Evolutionary conservation across 2,888 invertebrate species (phyloP).

Genomic region (Cosmia pyralina): DNA sequence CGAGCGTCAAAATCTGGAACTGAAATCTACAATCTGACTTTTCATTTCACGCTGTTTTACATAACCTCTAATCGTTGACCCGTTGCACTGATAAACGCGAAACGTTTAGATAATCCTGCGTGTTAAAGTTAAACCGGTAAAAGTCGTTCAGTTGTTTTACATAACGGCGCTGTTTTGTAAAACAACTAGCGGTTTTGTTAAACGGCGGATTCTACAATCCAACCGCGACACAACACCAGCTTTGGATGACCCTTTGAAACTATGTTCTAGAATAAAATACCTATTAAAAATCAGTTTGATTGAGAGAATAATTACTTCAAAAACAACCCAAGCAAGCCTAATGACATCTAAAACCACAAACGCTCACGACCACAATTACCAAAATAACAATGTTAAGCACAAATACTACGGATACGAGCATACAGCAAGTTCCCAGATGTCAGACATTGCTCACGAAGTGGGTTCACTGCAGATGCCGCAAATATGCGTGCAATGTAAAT

Average conservation of each 20-base stretch:
- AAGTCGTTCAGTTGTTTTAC: too few species aligned
- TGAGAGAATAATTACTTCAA: neutral
- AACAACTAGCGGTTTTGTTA: too few species aligned
- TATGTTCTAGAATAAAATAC: neutral
- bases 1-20: too few species aligned
- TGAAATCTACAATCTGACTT: too few species aligned
- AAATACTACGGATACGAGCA: constrained; percentile 36
- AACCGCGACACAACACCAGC: neutral
- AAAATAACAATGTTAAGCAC: constrained; percentile 59
- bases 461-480: constrained; percentile 78
- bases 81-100: too few species aligned
- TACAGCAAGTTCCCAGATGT: constrained; percentile 65
- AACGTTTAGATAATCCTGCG: too few species aligned
- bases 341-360: constrained; percentile 26
- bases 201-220: too few species aligned
- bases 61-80: too few species aligned
- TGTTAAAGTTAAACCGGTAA: too few species aligned
- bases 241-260: neutral
- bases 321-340: constrained; percentile 1
- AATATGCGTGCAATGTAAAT: constrained; percentile 86
- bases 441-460: constrained; percentile 71
- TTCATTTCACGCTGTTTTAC: too few species aligned
- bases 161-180: too few species aligned
- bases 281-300: neutral
- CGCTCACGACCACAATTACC: constrained; percentile 37